A percentile compares a stretch with the other conserved stretches of the same genome.
Conservation (phyloP, 2,113 vertebrate genomes). For the Carettochelys insculpta region DNA sequence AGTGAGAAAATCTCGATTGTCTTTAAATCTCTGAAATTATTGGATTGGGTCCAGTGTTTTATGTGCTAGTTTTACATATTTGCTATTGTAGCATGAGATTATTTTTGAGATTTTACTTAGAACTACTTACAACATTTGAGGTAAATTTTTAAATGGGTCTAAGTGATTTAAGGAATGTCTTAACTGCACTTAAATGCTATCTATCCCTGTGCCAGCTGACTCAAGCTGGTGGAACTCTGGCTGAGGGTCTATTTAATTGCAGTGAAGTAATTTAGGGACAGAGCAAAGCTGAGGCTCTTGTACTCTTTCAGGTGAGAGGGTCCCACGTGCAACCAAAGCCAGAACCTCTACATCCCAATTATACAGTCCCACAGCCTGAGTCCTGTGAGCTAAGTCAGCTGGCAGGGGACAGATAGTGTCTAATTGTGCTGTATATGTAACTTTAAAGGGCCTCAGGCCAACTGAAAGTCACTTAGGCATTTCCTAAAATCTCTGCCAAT, state of each 20-base stretch:
- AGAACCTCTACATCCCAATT: neutral
- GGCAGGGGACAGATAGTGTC: neutral
- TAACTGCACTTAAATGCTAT: too few relatives aligned
- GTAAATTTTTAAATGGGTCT: neutral
- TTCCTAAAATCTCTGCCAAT: neutral
- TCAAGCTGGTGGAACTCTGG: too few relatives aligned
- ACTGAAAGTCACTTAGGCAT: neutral
- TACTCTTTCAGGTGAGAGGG: neutral
- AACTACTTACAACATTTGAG: fast-evolving
- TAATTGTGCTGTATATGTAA: neutral
- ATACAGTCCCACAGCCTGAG: neutral
- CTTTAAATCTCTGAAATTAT: neutral
- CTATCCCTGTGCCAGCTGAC: too few relatives aligned
- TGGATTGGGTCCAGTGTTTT: neutral
- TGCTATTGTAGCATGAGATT: neutral
- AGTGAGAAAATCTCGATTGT: neutral
- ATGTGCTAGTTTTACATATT: neutral
- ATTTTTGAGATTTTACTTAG: neutral
- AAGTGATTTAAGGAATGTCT: neutral
- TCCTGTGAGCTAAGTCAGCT: neutral
- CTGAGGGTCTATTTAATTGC: too few relatives aligned
- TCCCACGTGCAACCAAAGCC: neutral
- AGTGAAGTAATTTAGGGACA: neutral
- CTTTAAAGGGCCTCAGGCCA: neutral
- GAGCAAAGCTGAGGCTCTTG: neutral